These are phyloP conservation scores for Heliconius eleuchia DNA, from an alignment of 1,140 invertebrate species.

Conservation along the genomic window DNA sequence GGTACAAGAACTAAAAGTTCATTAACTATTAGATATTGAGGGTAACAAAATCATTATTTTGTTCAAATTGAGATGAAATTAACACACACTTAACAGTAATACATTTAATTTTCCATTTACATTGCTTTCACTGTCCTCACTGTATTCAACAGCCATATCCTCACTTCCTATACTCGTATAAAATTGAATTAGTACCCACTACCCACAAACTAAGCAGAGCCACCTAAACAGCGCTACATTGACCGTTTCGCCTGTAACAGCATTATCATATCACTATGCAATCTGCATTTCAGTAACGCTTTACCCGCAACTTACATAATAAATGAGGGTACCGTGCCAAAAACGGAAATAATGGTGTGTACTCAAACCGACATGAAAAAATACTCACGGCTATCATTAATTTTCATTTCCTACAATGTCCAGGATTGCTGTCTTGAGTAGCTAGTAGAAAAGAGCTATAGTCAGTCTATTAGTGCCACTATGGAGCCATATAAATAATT, in stretches of 20 bases:
- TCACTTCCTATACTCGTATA: neutral
- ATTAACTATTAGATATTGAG: too few relatives aligned
- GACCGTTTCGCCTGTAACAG: neutral
- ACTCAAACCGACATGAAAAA: constrained; percentile 79
- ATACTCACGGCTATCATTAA: constrained; percentile 77
- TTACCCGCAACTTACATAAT: constrained; percentile 70
- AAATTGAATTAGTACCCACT: too few relatives aligned
- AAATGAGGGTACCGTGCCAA: constrained; percentile 74
- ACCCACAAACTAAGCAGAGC: neutral
- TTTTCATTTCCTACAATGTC: constrained; percentile 76
- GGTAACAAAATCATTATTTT: too few relatives aligned
- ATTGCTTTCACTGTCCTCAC: neutral
- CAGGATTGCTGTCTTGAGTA: constrained; percentile 71
- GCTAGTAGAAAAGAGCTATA: constrained; percentile 53
- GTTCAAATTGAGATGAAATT: too few relatives aligned
- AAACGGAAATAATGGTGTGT: constrained; percentile 77
- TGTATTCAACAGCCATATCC: neutral
- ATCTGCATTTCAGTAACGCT: constrained; percentile 60
- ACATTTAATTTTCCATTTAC: too few relatives aligned
- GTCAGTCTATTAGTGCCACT: constrained; percentile 55
- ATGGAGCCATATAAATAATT: constrained; percentile 48
- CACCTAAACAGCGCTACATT: neutral
- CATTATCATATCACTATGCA: constrained; percentile 32
- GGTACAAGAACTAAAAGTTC: too few relatives aligned
- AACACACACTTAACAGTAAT: too few relatives aligned